Base-by-base conservation (phyloP, 1,140 invertebrate species). In the Aphelenchoides avenae region DNA sequence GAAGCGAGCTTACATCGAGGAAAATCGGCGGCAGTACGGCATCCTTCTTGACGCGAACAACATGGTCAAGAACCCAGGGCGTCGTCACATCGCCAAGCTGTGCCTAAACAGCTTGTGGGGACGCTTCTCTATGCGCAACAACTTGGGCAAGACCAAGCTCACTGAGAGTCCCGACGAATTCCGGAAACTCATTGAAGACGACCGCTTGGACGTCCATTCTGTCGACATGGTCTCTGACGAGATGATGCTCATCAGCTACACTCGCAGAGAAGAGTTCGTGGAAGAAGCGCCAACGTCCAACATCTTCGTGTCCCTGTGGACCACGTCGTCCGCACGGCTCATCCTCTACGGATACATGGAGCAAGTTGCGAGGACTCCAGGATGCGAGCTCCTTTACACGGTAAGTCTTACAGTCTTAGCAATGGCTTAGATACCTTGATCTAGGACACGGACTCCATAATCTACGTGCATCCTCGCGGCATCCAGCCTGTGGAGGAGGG, bases 391-490 rank as follows among this genome's bases (percentile, higher is more conserved):
- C 46, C 27, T 48, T 34, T 48, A 48, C 18, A 48, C 46, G n/a
- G n/a, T n/a, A n/a, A n/a, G n/a, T n/a, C n/a, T n/a, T n/a, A n/a
- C n/a, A n/a, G n/a, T n/a, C n/a, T n/a, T n/a, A n/a, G n/a, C n/a
- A n/a, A n/a, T n/a, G n/a, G n/a, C n/a, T n/a, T n/a, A n/a, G n/a
- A n/a, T n/a, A n/a, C n/a, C n/a, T n/a, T n/a, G n/a, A n/a, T n/a
- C n/a, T n/a, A n/a, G 13, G 47, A 49, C 36, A 49, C 47, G 13
- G 47, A 49, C 30, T 34, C 30, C 22, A 20, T 49, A 4, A 34
- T 31, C 18, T 49, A 15, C 29, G 34, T 37, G 13, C 24, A 49
- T 47, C 24, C 30, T n/a, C n/a, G n/a, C n/a, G n/a, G n/a, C n/a
- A n/a, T n/a, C n/a, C n/a, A n/a, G n/a, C n/a, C n/a, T n/a, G n/a